phyloP scores from a whole-genome alignment of 2,113 vertebrate species.

The Ameiurus melas region DNA sequence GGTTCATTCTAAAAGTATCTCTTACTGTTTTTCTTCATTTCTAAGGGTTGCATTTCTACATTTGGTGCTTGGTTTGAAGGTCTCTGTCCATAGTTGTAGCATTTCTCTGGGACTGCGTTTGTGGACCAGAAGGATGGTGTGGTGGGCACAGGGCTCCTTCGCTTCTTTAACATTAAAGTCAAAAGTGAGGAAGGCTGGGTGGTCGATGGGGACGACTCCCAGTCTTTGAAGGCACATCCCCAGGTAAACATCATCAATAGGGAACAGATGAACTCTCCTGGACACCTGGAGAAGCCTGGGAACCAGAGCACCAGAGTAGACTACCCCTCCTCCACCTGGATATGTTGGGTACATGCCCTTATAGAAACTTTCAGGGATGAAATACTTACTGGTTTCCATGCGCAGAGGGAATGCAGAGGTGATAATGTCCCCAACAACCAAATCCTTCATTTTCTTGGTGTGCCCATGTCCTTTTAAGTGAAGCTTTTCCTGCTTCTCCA shows the following conservation, averaged over 20 bases:
- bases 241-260: slow-evolving; percentile 76
- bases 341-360: slow-evolving; percentile 70
- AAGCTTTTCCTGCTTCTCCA: slow-evolving; percentile 53
- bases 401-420: slow-evolving; percentile 45
- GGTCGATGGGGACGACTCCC: slow-evolving; percentile 54
- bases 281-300: slow-evolving; percentile 61
- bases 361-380: slow-evolving; percentile 71
- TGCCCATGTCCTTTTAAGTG: background rate
- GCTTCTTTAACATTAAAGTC: slow-evolving; percentile 56
- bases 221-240: slow-evolving; percentile 76
- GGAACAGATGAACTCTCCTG: slow-evolving; percentile 68
- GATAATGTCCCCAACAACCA: slow-evolving; percentile 72
- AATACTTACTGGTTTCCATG: slow-evolving; percentile 66
- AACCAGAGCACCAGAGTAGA: slow-evolving; percentile 70
- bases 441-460: slow-evolving; percentile 37
- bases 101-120: slow-evolving; percentile 64
- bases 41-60: slow-evolving; percentile 61
- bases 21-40: background rate
- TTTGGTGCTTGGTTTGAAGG: slow-evolving; percentile 32
- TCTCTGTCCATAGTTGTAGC: slow-evolving; percentile 57
- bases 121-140: slow-evolving; percentile 70
- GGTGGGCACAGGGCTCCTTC: slow-evolving; percentile 59
- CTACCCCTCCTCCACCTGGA: slow-evolving; percentile 70
- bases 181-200: slow-evolving; percentile 73
- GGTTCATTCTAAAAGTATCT: background rate